phyloP scores from a whole-genome alignment of 30 jellyfish, hydroid and myxozoan species.

The Aurelia coerulea region DNA sequence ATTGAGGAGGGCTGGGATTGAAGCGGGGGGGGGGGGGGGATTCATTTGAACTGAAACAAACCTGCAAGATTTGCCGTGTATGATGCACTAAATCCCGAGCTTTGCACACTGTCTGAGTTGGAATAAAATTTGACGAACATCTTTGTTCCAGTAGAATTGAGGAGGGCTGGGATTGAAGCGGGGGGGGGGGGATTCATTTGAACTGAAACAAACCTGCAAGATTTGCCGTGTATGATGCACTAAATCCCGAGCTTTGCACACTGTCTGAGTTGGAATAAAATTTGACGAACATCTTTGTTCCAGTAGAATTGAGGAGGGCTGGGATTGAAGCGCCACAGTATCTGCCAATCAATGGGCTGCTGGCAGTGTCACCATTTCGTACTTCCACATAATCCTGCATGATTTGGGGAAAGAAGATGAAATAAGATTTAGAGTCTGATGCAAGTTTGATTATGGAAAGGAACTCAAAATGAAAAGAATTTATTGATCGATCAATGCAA shows the following conservation, averaged over 20 bases:
- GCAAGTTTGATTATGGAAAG: too few species aligned
- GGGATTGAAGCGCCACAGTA: conserved; percentile 65
- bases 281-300: conserved; percentile 42
- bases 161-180: too few species aligned
- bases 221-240: conserved; percentile 56
- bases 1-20: too few species aligned
- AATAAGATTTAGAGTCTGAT: neutral
- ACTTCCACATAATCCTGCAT: conserved; percentile 76
- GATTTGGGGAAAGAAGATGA: neutral
- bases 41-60: neutral
- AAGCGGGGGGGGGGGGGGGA: conserved; percentile 14
- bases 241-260: conserved; percentile 48
- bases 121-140: conserved; percentile 67
- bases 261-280: conserved; percentile 67
- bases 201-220: conserved; percentile 44
- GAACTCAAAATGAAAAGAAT: too few species aligned
- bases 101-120: conserved; percentile 35
- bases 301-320: neutral
- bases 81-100: conserved; percentile 69
- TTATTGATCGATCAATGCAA: too few species aligned
- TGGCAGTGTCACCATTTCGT: conserved; percentile 58
- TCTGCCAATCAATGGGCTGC: conserved; percentile 69
- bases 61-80: conserved; percentile 63
- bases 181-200: too few species aligned
- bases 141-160: too few species aligned